phyloP scores from a whole-genome alignment of 2,888 invertebrate genomes.

The Nysson spinosus region DNA sequence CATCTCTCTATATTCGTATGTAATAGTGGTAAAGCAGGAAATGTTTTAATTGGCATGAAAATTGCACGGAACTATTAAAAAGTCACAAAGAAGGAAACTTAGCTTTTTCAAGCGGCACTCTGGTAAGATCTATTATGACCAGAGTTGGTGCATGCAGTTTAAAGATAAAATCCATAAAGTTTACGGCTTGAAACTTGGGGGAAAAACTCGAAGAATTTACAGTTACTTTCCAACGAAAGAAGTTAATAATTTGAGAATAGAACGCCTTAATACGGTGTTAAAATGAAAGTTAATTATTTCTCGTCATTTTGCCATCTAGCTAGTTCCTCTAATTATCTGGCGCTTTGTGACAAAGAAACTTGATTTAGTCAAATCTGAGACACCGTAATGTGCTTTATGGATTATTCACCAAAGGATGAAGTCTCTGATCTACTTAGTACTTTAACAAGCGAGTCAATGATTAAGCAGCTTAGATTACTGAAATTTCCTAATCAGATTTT shows the following conservation, averaged over 20 bases:
- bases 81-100: background rate
- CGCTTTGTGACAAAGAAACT: conserved; percentile 7
- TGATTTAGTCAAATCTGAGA: conserved; percentile 1
- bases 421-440: conserved; percentile 32
- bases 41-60: too few relatives aligned
- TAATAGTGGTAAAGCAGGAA: too few relatives aligned
- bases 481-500: background rate
- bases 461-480: conserved; percentile 8
- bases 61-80: too few relatives aligned
- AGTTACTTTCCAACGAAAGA: conserved; percentile 17
- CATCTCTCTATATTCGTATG: too few relatives aligned
- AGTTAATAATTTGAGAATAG: conserved; percentile 16
- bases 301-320: conserved; percentile 2
- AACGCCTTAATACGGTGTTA: background rate
- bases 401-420: conserved; percentile 37
- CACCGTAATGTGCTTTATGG: conserved; percentile 2
- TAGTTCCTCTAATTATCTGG: conserved; percentile 3
- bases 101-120: background rate
- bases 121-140: background rate
- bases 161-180: background rate
- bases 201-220: background rate
- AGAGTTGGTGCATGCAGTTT: background rate
- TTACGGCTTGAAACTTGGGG: background rate
- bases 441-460: conserved; percentile 16
- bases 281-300: conserved; percentile 24